Evolutionary conservation across 2,797 vertebrate species (phyloP), one percentile per base, ranked within the genome.

Genomic region (Prunella strophiata): DNA sequence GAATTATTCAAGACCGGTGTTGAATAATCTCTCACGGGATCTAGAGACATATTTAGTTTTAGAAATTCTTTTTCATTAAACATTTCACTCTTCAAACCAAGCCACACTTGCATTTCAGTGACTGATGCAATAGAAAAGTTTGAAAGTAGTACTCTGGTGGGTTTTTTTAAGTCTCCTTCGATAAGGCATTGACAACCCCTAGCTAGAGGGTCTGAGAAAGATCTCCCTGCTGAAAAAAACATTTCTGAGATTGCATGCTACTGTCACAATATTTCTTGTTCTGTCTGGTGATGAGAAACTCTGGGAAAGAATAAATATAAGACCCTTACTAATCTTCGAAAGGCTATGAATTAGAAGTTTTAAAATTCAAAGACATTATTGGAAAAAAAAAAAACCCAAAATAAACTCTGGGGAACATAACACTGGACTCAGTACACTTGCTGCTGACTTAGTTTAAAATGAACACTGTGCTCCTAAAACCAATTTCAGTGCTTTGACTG

Each of bases 1-100:
- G 88, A 93, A 96, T 96, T 91, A 96, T 94, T 96, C 91, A 94
- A 82, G 36, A 34, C 9, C 3, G 1, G 36, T 68, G 83, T 84
- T 94, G 84, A 91, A 87, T 89, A 91, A 88, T 79, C 73, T 90
- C 85, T 83, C 85, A 78, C 0, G 34, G 76, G 79, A 88, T 94
- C 54, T 62, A 55, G 78, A 75, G 58, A 72, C 66, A 88, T n/a
- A 73, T 19, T 88, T 78, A 43, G 47, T 65, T 95, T 94, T 50
- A 86, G 51, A 86, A 93, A 90, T 89, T 78, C 29, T 84, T 88
- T 91, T 91, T 85, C 73, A 86, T 94, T 78, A 94, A 93, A 88
- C 11, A 66, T 65, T 72, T 91, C 62, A 68, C 47, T 95, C 51
- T 62, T 88, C 85, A 75, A 80, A 88, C 43, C 68, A 91, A 93